phyloP scores from a whole-genome alignment of 1,140 invertebrate genomes.

The Onthophagus taurus region DNA sequence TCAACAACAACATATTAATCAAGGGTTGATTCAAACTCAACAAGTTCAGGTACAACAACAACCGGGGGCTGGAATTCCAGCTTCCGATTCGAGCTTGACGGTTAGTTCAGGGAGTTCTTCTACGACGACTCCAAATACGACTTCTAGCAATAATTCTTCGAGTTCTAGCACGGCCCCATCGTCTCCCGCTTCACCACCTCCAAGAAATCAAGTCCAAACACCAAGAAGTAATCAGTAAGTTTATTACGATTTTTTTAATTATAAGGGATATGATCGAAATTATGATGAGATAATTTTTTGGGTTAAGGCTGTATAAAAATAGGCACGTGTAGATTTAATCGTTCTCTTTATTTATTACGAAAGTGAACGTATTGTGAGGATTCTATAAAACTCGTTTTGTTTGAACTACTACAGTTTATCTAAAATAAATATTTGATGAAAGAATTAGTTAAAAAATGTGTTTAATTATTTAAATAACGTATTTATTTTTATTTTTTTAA shows the following conservation, averaged over 20 bases:
- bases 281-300: no score
- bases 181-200: conserved; percentile 39
- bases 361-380: no score
- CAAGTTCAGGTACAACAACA: conserved; percentile 3
- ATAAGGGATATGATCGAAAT: neutral
- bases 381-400: no score
- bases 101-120: conserved; percentile 47
- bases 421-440: no score
- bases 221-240: conserved; percentile 38
- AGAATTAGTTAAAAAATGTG: neutral
- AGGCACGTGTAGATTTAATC: no score
- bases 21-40: no score
- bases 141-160: conserved; percentile 50
- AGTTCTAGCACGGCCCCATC: conserved; percentile 52
- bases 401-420: no score
- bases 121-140: conserved; percentile 51
- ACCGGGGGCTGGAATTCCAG: conserved; percentile 19
- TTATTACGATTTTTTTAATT: neutral
- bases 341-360: no score
- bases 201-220: conserved; percentile 36
- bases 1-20: conserved; percentile 2
- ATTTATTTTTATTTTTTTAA: neutral
- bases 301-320: no score
- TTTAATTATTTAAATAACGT: neutral
- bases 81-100: conserved; percentile 45